Conservation (phyloP, 2,888 invertebrate genomes). For the Morpho achilles region DNA sequence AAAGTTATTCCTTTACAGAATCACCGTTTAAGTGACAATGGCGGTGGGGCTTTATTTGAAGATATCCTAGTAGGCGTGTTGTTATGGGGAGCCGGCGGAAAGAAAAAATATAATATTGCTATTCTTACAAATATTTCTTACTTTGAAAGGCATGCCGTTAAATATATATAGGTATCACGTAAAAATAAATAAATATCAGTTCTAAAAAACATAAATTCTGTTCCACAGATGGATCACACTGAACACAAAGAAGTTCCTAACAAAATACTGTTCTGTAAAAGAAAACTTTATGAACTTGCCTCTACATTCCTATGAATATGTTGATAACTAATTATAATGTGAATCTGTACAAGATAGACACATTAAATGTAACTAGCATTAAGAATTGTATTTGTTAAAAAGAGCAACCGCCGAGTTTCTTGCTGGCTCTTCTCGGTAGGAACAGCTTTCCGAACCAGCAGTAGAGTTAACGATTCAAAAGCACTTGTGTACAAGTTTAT, state of each 20-base stretch:
- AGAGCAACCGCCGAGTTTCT: too few relatives aligned
- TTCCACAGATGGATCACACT: conserved; percentile 51
- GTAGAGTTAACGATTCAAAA: too few relatives aligned
- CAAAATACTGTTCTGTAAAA: conserved; percentile 28
- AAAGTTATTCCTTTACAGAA: conserved; percentile 33
- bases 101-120: conserved; percentile 36
- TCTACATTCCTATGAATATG: conserved; percentile 10
- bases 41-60: conserved; percentile 47
- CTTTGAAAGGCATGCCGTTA: conserved; percentile 43
- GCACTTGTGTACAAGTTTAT: too few relatives aligned
- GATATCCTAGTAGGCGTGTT: conserved; percentile 47
- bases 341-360: too few relatives aligned
- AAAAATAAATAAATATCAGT: too few relatives aligned
- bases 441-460: too few relatives aligned
- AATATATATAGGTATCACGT: too few relatives aligned
- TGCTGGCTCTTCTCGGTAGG: too few relatives aligned
- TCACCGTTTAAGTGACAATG: conserved; percentile 49
- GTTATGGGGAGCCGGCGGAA: conserved; percentile 40
- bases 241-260: conserved; percentile 41
- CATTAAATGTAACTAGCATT: too few relatives aligned
- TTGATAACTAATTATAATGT: background rate
- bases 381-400: too few relatives aligned
- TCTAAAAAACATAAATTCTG: background rate
- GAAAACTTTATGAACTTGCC: background rate
- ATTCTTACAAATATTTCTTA: conserved; percentile 59